Evolutionary conservation across 92 coral and sea anemone genomes (phyloP), one percentile per base, ranked within the genome.

Genomic region (Porites cylindrica): DNA sequence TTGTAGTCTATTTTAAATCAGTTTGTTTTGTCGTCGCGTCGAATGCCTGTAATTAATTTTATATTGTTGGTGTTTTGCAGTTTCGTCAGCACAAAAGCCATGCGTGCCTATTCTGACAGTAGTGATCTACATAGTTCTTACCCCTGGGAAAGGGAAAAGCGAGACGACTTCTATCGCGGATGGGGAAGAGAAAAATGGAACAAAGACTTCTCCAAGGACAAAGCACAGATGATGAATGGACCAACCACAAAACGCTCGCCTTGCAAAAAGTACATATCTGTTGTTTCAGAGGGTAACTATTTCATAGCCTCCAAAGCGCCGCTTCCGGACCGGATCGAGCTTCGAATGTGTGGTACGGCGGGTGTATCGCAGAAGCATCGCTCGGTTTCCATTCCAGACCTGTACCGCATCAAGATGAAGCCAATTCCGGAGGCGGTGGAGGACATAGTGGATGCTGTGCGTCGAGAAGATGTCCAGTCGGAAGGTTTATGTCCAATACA

Each of bases 251-350:
- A 85, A 59, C 75, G 88, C 68, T 88, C 88, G 68, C 77, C 87
- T 32, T 88, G 86, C 76, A 88, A 89, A 18, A 94, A 90, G 93
- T 94, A 83, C 38, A 90, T 94, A 70, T 92, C 95, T 51, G 95
- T 93, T 13, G 78, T 94, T 56, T 94, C 98, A 17, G 95, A 92
- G 51, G 90, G 91, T 73, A 89, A 89, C 66, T 86, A 91, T 14
- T 92, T 89, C 70, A 77, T 92, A 10, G 87, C 87, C 3, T 83
- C 87, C 11, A 83, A 83, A 75, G 87, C 87, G 10, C 87, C 87
- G n/a, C 93, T 95, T 7, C 98, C 98, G 6, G 98, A 95, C 72
- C 93, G 98, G 78, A 95, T 95, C 78, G 98, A 95, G 84, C 91
- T 95, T 61, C 94, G 98, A 72, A 87, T 95, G 90, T 88, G 93